Base-by-base conservation (phyloP, 2,113 vertebrate genomes). In the Centropristis striata region DNA sequence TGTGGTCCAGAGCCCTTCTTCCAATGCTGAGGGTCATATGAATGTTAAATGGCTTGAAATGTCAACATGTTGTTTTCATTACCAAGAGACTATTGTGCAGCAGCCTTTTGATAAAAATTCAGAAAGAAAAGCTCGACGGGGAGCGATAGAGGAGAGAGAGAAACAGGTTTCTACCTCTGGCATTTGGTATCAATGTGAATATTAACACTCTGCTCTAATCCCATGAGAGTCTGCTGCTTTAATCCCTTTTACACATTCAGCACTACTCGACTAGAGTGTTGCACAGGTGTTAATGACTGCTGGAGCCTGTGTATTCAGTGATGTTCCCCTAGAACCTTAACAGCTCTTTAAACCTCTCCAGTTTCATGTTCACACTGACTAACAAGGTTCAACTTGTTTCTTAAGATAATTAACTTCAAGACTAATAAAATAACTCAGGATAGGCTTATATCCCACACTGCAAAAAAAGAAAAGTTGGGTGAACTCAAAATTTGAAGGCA, bases 41-140 rank as follows among this genome's bases (percentile, higher is more conserved):
- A 86, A 89, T 90, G 61, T 87, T 68, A 80, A 90, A 77, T 55
- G 39, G 76, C 63, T 86, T 69, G 76, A 87, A 89, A 91, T 90
- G 87, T 80, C 87, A 86, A 73, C 74, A 67, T 78, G 73, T 78
- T 86, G 69, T 64, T 88, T 85, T 86, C 67, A 80, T 80, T 73
- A 58, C 18, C 63, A 71, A 54, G 54, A 42, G 71, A 55, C 27
- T 58, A 71, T 71, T 83, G 67, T 82, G 63, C 42, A 32, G 47
- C 41, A 67, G 5, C 2, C 4, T 15, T 59, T 39, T 21, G 32
- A 68, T 20, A 65, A 32, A 66, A 65, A 54, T 20, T 36, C 13
- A 16, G n/a, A 46, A 8, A 68, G 65, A 68, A 77, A 80, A 53
- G 27, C 53, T 74, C n/a, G 49, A 2, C 16, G 27, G 46, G 57